Evolutionary conservation across 2,797 vertebrate species (phyloP), one percentile per base, ranked within the genome.

Genomic region (Thaleichthys pacificus): DNA sequence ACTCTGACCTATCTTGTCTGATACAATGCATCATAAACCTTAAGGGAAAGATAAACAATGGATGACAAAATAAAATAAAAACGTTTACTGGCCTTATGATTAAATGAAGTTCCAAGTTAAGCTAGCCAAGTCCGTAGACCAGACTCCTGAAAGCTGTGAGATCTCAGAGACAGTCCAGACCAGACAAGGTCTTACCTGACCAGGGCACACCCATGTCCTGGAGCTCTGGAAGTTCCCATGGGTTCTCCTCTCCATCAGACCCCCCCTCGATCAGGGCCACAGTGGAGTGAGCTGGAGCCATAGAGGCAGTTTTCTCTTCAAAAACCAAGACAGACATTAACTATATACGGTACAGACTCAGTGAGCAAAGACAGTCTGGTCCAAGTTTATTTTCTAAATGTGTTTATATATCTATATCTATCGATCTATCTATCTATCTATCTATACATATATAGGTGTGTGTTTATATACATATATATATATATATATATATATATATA

Each of bases 181-280:
- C n/a, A 24, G 24, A 24, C 5, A 7, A 24, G 60, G 58, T 26
- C 60, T 61, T 28, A 64, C 61, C 30, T 64, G 61, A 32, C 61
- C 61, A 64, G 2, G 61, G 19, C 4, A 11, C 17, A 4, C 60
- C 61, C 30, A n/a, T 35, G 61, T 54, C 66, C 28, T 54, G 24
- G 47, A 57, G 28, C n/a, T 68, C 66, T 21, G 66, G 61, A 4
- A 56, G 49, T 22, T 21, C 7, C 66, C 66, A 64, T 2, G 61
- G 17, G 61, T 64, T 30, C 2, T 64, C 30, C 30, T 64, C 61
- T 15, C 32, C 61, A 0, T 30, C 57, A 22, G 15, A 56, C 51
- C 58, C 28, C 30, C 28, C 61, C 7, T 64, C 61, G 17, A 64
- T 19, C 61, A 64, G 28, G 15, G 61, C 30, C 28, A 64, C 28